Base-by-base conservation (phyloP, 2,113 vertebrate genomes). In the Cephalophus harveyi region DNA sequence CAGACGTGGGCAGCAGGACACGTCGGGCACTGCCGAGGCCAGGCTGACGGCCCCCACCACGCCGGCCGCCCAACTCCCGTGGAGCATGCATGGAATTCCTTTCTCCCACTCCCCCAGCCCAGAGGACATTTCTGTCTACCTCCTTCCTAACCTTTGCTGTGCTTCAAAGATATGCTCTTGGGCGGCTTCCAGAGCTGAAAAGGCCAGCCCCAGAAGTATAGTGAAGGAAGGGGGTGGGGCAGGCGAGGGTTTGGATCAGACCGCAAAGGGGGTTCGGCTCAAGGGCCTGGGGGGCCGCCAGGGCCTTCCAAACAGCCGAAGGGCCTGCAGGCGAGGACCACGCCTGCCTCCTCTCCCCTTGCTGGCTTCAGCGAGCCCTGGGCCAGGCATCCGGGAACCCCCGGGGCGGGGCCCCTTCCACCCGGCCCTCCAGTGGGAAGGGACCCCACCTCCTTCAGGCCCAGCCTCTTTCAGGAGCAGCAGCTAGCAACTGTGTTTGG, bases 121-220 rank as follows among this genome's bases (percentile, higher is more conserved):
- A 98, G 98, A 98, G 98, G 98, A 99, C 98, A 97, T 99, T 98
- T 95, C 96, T 96, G 97, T 97, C 97, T 98, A 98, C 98, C 98
- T 98, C 97, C 98, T 98, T 92, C 86, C 98, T 98, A 99, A 98
- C 98, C 98, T 99, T 98, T 98, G 97, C 98, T 98, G 98, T 74
- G 98, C 98, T 99, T 98, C n/a, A 33, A 98, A 99, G 98, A 98
- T 98, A 98, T 94, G 98, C 98, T 98, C 98, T 98, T 99, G 99
- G 99, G 98, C 59, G 0, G 79, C 98, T 98, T 99, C 99, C 99
- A 99, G 98, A 60, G 16, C 97, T 97, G 97, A 97, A 98, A 98
- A 98, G 98, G 98, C 99, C 99, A 98, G 98, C 98, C 98, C 97
- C 98, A 98, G 98, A 98, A 98, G 99, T 98, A 98, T 93, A 97